Conservation (phyloP, 2,113 vertebrate genomes). For the Epinephelus fuscoguttatus region DNA sequence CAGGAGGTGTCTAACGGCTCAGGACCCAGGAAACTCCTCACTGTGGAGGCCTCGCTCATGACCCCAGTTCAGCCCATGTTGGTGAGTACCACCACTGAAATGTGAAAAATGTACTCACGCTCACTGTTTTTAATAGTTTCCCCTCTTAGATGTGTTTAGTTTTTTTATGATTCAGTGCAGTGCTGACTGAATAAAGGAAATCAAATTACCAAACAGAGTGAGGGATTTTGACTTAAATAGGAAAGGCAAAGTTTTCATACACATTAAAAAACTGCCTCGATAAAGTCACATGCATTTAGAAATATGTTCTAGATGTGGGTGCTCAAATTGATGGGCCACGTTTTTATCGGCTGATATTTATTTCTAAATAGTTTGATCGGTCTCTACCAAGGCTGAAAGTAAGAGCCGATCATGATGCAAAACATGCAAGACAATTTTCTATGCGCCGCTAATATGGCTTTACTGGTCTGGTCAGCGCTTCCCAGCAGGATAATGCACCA, state of each 20-base stretch:
- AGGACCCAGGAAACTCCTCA: constrained; percentile 87
- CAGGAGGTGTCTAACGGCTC: constrained; percentile 88
- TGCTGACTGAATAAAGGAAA: background rate
- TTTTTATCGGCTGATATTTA: no score
- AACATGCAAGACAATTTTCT: no score
- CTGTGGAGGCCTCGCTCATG: constrained; percentile 93
- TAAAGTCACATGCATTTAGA: background rate
- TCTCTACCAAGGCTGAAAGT: no score
- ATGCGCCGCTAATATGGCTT: no score
- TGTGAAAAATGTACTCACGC: background rate
- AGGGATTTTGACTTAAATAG: no score
- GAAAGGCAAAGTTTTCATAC: background rate
- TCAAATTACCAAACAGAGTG: background rate
- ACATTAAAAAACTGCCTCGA: rapidly evolving
- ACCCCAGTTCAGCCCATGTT: constrained; percentile 99
- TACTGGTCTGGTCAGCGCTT: no score
- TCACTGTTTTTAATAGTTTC: background rate
- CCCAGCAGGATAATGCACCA: no score
- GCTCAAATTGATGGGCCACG: no score
- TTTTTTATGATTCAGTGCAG: background rate
- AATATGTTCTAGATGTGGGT: background rate
- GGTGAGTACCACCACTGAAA: constrained; percentile 77
- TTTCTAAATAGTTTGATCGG: no score
- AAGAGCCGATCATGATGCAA: no score
- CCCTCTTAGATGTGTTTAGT: background rate